Conservation (phyloP, 1,140 invertebrate species). For the Procambarus virginalis region DNA sequence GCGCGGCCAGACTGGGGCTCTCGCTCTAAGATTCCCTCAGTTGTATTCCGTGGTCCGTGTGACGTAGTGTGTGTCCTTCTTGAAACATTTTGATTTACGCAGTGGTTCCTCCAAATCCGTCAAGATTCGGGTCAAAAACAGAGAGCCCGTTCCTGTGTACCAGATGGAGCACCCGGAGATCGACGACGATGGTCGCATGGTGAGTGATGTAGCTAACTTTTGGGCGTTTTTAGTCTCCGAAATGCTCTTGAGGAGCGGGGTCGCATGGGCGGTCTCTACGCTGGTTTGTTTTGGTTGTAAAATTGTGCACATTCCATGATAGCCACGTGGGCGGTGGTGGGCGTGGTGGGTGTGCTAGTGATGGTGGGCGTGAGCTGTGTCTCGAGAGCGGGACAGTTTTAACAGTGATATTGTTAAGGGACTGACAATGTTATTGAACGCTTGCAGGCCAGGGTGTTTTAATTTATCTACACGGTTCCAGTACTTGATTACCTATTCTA, state of each 20-base stretch:
- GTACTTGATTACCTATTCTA: no score
- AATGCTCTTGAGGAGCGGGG: not conserved
- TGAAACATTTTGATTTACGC: constrained; percentile 32
- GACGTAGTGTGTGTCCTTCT: constrained; percentile 40
- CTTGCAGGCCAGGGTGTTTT: not conserved
- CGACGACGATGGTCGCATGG: constrained; percentile 79
- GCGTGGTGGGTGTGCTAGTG: not conserved
- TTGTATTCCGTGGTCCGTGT: constrained; percentile 60
- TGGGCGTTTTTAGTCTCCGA: not conserved
- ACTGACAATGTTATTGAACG: not conserved
- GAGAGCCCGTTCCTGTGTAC: constrained; percentile 88
- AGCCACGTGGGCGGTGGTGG: constrained; percentile 47
- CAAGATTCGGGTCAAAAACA: constrained; percentile 94
- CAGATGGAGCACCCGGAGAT: constrained; percentile 88
- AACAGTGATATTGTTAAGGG: no score
- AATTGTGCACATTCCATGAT: constrained; percentile 42
- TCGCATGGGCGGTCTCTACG: not conserved
- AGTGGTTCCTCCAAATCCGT: constrained; percentile 75
- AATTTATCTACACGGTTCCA: no score
- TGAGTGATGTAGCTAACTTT: constrained; percentile 73
- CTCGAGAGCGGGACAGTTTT: no score
- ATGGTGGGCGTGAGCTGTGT: not conserved
- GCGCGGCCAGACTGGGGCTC: not conserved
- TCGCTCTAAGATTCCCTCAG: constrained; percentile 27
- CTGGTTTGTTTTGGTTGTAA: constrained; percentile 54